Evolutionary conservation across 2,113 vertebrate genomes (phyloP).

Genomic region (Lepidothrix coronata): DNA sequence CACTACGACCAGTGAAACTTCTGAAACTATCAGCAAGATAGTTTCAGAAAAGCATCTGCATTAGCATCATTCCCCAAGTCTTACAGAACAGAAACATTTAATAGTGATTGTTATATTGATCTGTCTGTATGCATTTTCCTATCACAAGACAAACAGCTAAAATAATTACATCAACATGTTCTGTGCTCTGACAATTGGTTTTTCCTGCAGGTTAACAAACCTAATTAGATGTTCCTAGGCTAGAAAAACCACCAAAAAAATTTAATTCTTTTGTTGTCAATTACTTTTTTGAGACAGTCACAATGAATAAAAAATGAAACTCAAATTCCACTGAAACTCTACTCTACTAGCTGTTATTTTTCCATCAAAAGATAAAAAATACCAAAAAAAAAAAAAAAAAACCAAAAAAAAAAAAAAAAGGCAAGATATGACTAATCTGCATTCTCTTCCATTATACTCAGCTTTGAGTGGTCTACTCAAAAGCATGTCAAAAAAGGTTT

Average conservation of each 20-base stretch:
- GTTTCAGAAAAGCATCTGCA: neutral
- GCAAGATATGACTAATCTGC: neutral
- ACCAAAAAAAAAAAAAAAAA: neutral
- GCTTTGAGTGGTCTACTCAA: neutral
- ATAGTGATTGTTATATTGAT: neutral
- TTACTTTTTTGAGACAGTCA: neutral
- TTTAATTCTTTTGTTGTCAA: neutral
- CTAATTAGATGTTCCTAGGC: neutral
- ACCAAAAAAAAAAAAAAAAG: neutral
- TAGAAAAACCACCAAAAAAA: slow-evolving; percentile 12
- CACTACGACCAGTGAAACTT: neutral
- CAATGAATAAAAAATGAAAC: neutral
- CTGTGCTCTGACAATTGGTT: neutral
- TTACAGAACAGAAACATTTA: neutral
- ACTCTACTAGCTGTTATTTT: neutral
- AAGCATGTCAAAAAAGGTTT: neutral
- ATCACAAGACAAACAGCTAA: neutral
- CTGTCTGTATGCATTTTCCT: neutral
- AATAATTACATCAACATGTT: slow-evolving; percentile 30
- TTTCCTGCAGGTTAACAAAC: slow-evolving; percentile 24
- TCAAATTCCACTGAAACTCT: neutral
- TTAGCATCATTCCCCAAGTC: neutral
- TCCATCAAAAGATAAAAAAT: neutral
- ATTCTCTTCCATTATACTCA: neutral
- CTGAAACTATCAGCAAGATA: neutral